These are phyloP conservation scores for Paramuricea clavata DNA, from an alignment of 92 coral and sea anemone species.

Conservation along the genomic window DNA sequence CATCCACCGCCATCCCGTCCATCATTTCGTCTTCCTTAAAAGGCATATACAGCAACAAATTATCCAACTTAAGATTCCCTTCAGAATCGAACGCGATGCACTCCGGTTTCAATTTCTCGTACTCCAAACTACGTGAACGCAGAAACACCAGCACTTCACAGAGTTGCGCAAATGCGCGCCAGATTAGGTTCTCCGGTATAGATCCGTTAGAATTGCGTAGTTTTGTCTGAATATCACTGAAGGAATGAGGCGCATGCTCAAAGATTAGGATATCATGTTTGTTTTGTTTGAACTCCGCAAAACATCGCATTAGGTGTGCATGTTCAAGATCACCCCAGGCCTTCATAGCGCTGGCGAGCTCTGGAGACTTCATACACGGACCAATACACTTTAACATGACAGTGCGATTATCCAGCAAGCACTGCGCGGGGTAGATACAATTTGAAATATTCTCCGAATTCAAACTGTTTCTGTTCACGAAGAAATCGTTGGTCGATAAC, in stretches of 20 bases:
- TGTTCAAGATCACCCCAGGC: constrained; percentile 80
- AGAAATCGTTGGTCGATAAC: constrained; percentile 86
- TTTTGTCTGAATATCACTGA: constrained; percentile 73
- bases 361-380: constrained; percentile 74
- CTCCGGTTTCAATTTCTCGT: constrained; percentile 80
- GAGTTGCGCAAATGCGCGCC: constrained; percentile 88
- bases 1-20: constrained; percentile 80
- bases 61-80: constrained; percentile 86
- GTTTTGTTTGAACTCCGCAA: constrained; percentile 77
- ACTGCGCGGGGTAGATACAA: constrained; percentile 97
- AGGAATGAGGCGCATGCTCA: constrained; percentile 88
- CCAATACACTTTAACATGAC: constrained; percentile 88
- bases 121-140: constrained; percentile 75
- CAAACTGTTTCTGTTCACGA: constrained; percentile 85
- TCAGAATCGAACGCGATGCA: constrained; percentile 87
- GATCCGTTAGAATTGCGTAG: constrained; percentile 67
- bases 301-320: constrained; percentile 76
- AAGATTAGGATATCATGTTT: constrained; percentile 85
- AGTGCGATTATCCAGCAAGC: constrained; percentile 91
- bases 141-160: constrained; percentile 83
- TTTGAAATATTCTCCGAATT: constrained; percentile 79
- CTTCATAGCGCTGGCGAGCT: constrained; percentile 77
- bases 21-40: constrained; percentile 72
- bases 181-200: constrained; percentile 85
- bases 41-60: constrained; percentile 79